A percentile compares a stretch with the other conserved stretches of the same genome.
phyloP scores from a whole-genome alignment of 2,888 invertebrate genomes.

The Synergus japonicus region DNA sequence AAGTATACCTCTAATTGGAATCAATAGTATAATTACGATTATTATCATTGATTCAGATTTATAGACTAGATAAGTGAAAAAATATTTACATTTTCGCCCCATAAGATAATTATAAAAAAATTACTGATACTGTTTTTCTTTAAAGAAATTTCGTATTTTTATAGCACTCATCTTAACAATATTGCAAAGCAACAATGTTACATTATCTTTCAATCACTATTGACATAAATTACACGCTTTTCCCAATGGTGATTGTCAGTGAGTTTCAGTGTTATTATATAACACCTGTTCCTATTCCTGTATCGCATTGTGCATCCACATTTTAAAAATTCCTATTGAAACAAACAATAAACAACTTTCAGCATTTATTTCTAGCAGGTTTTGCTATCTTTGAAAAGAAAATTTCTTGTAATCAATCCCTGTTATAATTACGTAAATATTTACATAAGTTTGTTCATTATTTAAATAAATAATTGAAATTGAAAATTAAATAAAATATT shows the following conservation, averaged over 20 bases:
- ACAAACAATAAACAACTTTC: slow-evolving; percentile 27
- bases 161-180: not conserved
- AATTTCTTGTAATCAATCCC: slow-evolving; percentile 33
- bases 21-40: no score
- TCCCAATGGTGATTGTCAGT: slow-evolving; percentile 5
- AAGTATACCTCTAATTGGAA: no score
- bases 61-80: no score
- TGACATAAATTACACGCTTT: slow-evolving; percentile 19
- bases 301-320: not conserved
- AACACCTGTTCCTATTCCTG: slow-evolving; percentile 2
- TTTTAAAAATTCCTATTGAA: slow-evolving; percentile 22
- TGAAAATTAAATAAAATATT: no score
- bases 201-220: not conserved
- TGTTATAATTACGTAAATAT: slow-evolving; percentile 43
- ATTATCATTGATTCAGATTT: no score
- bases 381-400: slow-evolving; percentile 1
- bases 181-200: not conserved
- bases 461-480: not conserved
- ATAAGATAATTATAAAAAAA: no score
- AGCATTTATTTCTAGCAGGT: slow-evolving; percentile 21
- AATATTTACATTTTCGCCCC: no score
- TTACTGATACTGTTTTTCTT: no score
- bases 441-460: slow-evolving; percentile 3
- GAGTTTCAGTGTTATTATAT: slow-evolving; percentile 19
- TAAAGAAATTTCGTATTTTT: not conserved